These are phyloP conservation scores for Oscheius onirici DNA, from an alignment of 2,888 invertebrate genomes.

Conservation along the genomic window DNA sequence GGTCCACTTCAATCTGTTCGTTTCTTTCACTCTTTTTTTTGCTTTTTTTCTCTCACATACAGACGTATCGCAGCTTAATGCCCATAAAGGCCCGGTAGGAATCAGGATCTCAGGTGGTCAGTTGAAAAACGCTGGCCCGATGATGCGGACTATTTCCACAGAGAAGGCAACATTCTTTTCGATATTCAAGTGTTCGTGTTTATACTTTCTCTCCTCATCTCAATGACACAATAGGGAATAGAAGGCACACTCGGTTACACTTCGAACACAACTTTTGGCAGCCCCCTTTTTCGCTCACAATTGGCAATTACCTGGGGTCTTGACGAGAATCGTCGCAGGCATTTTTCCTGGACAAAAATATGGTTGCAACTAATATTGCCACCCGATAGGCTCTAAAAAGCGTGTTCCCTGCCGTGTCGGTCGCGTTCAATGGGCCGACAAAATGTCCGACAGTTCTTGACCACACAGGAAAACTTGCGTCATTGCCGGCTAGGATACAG, in stretches of 20 bases:
- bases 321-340: background rate
- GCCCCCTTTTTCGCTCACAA: constrained; percentile 7
- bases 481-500: background rate
- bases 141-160: background rate
- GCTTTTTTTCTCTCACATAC: too few species aligned
- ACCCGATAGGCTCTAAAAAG: constrained; percentile 17
- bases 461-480: background rate
- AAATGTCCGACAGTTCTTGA: constrained; percentile 11
- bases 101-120: constrained; percentile 18
- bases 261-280: constrained; percentile 2
- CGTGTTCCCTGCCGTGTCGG: constrained; percentile 3
- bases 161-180: background rate
- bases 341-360: background rate
- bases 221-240: background rate
- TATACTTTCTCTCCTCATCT: background rate
- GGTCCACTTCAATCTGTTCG: too few species aligned
- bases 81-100: background rate
- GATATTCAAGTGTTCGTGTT: background rate
- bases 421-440: constrained; percentile 24
- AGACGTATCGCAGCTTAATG: too few species aligned
- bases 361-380: constrained; percentile 2
- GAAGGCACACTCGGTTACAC: constrained; percentile 19
- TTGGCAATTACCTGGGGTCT: constrained; percentile 7
- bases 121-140: background rate
- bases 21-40: too few species aligned